Percentiles rank a stretch among this genome's conserved stretches.
Evolutionary conservation across 2,888 invertebrate species (phyloP).

Genomic region (Melieria picta): DNA sequence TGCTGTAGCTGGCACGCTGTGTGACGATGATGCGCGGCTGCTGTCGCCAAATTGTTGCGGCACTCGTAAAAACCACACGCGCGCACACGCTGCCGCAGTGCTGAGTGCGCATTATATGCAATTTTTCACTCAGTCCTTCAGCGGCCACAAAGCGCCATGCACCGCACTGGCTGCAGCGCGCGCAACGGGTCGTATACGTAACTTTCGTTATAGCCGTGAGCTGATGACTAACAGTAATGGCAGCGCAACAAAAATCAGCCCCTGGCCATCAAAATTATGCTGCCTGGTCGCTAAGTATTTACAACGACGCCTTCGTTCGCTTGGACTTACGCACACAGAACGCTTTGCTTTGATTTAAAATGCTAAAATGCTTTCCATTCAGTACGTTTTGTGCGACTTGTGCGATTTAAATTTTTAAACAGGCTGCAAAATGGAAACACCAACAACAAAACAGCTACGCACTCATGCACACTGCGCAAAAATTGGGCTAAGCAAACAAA

Average conservation of each 20-base stretch:
- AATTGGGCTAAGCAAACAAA: constrained; percentile 2
- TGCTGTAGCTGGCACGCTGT: neutral
- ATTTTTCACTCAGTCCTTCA: neutral
- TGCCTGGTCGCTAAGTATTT: no score
- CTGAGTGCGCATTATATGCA: neutral
- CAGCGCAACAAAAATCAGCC: no score
- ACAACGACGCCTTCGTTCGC: no score
- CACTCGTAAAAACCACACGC: neutral
- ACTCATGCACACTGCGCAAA: neutral
- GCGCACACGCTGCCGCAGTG: no score
- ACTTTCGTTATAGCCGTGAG: neutral
- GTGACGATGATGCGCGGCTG: neutral
- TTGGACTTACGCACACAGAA: no score
- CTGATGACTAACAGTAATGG: neutral
- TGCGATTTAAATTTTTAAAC: no score
- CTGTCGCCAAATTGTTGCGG: neutral
- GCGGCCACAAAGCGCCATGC: neutral
- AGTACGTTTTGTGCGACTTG: no score
- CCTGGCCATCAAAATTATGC: no score
- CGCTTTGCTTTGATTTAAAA: no score
- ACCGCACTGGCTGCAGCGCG: no score
- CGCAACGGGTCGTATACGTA: constrained; percentile 13
- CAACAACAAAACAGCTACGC: neutral
- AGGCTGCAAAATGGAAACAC: neutral
- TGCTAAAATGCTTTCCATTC: no score